Conservation (phyloP, 2,113 vertebrate species). For the Orycteropus afer region DNA sequence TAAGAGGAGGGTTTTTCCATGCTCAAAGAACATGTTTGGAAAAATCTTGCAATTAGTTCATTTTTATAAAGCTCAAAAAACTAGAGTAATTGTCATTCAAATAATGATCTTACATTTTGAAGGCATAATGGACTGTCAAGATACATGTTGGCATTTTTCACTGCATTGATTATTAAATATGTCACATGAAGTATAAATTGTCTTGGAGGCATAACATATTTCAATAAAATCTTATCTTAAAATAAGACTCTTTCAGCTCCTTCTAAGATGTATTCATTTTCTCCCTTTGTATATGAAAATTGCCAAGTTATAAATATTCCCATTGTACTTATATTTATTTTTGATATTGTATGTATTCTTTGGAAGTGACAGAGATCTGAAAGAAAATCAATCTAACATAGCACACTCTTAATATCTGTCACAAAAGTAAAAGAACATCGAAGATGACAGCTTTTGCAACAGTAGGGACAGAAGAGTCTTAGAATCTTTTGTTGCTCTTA, state of each 20-base stretch:
- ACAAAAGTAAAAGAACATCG: conserved; percentile 24
- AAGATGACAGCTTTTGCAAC: conserved; percentile 7
- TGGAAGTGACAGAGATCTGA: not conserved
- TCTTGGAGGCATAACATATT: not conserved
- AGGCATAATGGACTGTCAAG: not conserved
- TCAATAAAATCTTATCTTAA: conserved; percentile 35
- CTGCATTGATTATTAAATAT: not conserved
- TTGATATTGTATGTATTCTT: conserved; percentile 1
- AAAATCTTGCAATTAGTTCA: not conserved
- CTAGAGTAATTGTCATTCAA: not conserved
- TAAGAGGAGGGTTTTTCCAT: too few species aligned
- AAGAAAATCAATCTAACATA: conserved; percentile 6
- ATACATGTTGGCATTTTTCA: not conserved
- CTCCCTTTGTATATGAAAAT: conserved; percentile 22
- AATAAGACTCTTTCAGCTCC: conserved; percentile 3
- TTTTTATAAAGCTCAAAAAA: not conserved
- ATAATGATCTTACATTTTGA: conserved; percentile 13
- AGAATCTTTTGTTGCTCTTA: conserved; percentile 15
- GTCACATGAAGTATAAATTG: not conserved
- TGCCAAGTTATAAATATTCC: conserved; percentile 33
- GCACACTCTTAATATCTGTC: not conserved
- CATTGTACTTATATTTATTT: conserved; percentile 13
- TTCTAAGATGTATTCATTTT: not conserved
- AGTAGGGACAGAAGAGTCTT: not conserved
- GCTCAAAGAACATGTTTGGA: not conserved